Conservation (phyloP, 2,888 invertebrate species). For the Ornithoptera priamus region DNA sequence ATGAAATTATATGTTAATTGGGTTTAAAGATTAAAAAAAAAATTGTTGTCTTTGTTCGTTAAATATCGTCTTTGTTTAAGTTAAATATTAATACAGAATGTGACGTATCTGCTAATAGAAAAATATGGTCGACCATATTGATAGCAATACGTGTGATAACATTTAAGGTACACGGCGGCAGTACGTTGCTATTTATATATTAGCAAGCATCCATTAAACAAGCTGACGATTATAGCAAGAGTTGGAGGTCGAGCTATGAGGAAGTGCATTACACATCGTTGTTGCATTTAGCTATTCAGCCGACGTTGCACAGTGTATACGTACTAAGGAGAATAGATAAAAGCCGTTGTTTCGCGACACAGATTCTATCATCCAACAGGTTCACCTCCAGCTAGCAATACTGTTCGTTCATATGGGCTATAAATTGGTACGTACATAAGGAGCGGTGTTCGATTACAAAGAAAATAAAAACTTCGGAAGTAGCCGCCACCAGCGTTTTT, state of each 20-base stretch:
- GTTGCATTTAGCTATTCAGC: conserved; percentile 57
- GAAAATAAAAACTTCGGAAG: neutral
- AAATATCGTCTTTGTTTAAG: neutral
- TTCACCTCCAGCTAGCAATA: conserved; percentile 27
- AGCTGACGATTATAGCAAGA: conserved; percentile 34
- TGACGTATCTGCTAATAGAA: conserved; percentile 8
- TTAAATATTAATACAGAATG: neutral
- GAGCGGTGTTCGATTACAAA: neutral
- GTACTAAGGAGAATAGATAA: conserved; percentile 44
- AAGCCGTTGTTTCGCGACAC: conserved; percentile 50
- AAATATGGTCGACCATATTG: neutral
- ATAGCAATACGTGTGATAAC: neutral
- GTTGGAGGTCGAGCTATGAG: conserved; percentile 49
- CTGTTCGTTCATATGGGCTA: conserved; percentile 2
- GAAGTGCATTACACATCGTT: conserved; percentile 54
- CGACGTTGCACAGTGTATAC: conserved; percentile 42
- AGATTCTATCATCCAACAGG: conserved; percentile 44
- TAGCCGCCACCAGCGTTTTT: neutral
- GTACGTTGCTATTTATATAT: neutral
- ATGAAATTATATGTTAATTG: neutral
- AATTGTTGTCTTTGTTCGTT: neutral
- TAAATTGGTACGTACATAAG: neutral
- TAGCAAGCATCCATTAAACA: conserved; percentile 28
- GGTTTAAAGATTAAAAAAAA: neutral
- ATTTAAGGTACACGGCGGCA: conserved; percentile 9